Evolutionary conservation across 2,888 invertebrate species (phyloP), one percentile per base, ranked within the genome.

Genomic region (Polymixis flavicincta): DNA sequence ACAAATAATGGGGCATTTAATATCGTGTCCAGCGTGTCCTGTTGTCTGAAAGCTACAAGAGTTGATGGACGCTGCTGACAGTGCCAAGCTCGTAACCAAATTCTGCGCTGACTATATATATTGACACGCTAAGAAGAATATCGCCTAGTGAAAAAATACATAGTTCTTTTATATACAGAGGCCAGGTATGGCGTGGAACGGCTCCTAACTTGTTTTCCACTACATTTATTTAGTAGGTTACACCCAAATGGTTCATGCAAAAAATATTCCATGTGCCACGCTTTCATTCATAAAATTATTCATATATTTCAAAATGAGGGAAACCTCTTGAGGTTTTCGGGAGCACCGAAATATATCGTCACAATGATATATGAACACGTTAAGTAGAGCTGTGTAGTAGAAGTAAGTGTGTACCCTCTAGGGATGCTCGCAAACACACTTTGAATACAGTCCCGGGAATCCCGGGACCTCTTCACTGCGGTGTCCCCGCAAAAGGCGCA

Each of bases 211-310:
- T 14, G 32, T 67, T 67, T 78, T 67, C 22, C 59, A 59, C 4
- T 32, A 71, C 28, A 76, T 78, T 63, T 70, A 71, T 63, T 71
- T 22, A 45, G 14, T 45, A 32, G 22, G 55, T 57, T 45, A 71
- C 17, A 42, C 14, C 9, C 28, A 28, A 17, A 54, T 13, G 14
- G 42, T n/a, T 60, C 14, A 61, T n/a, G 61, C 1, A 37, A 45
- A 74, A 76, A n/a, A 80, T 37, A 66, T 66, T 28, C 45, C 32
- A 25, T 28, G 32, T 25, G 25, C 22, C 50, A 4, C 4, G 28
- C 22, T 65, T 72, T 66, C 55, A 78, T 72, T 80, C 64, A 65
- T 65, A 61, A 82, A 69, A 66, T 78, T 80, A 83, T 83, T 81
- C 65, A 78, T 82, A 71, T 59, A 66, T 61, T 74, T 61, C 68